Base-by-base conservation (phyloP, 2,797 vertebrate genomes). In the Parauchenoglanis ngamensis region DNA sequence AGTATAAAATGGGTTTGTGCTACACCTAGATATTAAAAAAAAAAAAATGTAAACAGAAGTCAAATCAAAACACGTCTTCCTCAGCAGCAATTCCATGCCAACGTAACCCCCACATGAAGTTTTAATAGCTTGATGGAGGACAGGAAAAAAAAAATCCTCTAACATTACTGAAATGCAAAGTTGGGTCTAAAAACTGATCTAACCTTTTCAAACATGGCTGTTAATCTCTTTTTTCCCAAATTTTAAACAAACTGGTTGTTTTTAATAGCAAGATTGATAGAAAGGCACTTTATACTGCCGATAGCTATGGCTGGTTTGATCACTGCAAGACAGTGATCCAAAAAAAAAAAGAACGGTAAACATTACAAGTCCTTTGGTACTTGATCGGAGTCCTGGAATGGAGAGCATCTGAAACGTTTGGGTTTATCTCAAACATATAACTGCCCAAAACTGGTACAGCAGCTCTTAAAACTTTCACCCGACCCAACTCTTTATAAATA, bases 281-380 rank as follows among this genome's bases (percentile, higher is more conserved):
- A 57, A 77, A 83, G 86, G 72, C 72, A 85, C 75, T 80, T 79
- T 35, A 28, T 21, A 54, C 44, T 61, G 59, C 57, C 31, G 56
- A 21, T 44, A 83, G 44, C 40, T 35, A 21, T 4, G 15, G 28
- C 44, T n/a, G 54, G n/a, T n/a, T 12, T 44, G 28, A 86, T 81
- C 49, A 81, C 54, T 15, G 49, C 44, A 59, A 65, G 40, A 82
- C 65, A 83, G 61, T 78, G 63, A 3, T 4, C 11, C 8, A 83
- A 67, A 82, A 4, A 7, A 75, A n/a, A 61, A 15, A 35, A 21
- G 57, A 78, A 31, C 35, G 35, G 87, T 89, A 88, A 85, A 87
- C 82, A 87, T 3, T 3, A 46, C 3, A 46, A 76, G 11, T 83
- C 23, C 15, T 70, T 78, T 75, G 61, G 52, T 23, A 61, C 21